Evolutionary conservation across 2,888 invertebrate genomes (phyloP).

Genomic region (Tipula lateralis): DNA sequence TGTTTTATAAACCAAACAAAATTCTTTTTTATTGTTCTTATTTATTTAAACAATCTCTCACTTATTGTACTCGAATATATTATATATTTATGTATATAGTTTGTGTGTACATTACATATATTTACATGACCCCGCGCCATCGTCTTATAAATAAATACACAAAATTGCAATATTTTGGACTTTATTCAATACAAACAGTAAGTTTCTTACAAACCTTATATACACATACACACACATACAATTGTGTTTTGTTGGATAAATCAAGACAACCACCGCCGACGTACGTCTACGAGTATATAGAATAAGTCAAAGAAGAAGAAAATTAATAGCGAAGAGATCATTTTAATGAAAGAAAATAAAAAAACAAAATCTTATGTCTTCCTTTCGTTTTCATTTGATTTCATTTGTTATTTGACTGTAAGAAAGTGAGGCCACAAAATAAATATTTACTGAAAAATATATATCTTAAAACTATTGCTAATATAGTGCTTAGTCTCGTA

Average conservation of each 20-base stretch:
- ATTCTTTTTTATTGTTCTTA: not conserved
- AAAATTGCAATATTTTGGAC: not conserved
- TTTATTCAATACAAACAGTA: not conserved
- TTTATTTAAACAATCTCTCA: not conserved
- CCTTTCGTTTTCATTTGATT: slow-evolving; percentile 31
- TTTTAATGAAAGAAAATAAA: not conserved
- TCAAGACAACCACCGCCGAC: not conserved
- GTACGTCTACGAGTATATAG: not conserved
- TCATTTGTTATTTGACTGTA: slow-evolving; percentile 30
- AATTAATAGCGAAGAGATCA: not conserved
- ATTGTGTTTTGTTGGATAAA: not conserved
- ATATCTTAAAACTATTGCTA: not conserved
- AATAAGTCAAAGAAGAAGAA: not conserved
- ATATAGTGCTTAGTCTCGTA: not conserved
- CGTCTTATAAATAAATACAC: no score
- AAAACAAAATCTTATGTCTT: slow-evolving; percentile 26
- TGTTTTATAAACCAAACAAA: not conserved
- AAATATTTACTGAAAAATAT: not conserved
- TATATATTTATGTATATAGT: not conserved
- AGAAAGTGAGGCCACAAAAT: slow-evolving; percentile 29
- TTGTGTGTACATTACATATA: not conserved
- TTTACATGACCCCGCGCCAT: not conserved
- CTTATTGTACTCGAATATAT: not conserved
- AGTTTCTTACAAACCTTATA: not conserved
- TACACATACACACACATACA: not conserved